A percentile compares a stretch with the other conserved stretches of the same genome.
Evolutionary conservation across 2,888 invertebrate species (phyloP).

Genomic region (Lobophora halterata): DNA sequence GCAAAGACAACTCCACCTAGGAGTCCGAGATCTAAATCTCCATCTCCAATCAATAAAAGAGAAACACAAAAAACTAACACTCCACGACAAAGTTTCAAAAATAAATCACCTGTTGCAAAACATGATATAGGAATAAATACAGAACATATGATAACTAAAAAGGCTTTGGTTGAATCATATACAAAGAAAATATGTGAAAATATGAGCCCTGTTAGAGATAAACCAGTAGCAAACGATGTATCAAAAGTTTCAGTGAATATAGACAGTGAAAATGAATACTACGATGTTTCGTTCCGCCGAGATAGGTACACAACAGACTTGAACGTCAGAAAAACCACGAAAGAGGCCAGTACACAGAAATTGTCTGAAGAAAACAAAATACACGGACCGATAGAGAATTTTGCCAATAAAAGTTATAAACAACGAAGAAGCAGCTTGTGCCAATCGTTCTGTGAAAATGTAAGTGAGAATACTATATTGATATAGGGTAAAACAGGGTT

Average conservation of each 20-base stretch:
- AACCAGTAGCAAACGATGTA: conserved; percentile 32
- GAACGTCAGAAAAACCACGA: conserved; percentile 44
- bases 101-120: conserved; percentile 34
- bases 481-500: too few species aligned
- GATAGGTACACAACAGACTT: conserved; percentile 45
- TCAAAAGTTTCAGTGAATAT: conserved; percentile 59
- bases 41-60: background rate
- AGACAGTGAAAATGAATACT: conserved; percentile 53
- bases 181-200: conserved; percentile 42
- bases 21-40: conserved; percentile 8
- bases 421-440: background rate
- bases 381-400: conserved; percentile 31
- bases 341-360: conserved; percentile 32
- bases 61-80: conserved; percentile 2
- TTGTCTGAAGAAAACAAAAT: conserved; percentile 28
- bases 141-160: conserved; percentile 47
- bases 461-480: conserved; percentile 10
- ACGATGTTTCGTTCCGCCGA: conserved; percentile 51
- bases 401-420: conserved; percentile 8
- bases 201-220: conserved; percentile 29
- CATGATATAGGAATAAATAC: conserved; percentile 24
- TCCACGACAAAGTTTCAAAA: conserved; percentile 9
- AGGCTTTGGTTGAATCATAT: conserved; percentile 50
- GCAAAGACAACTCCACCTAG: background rate
- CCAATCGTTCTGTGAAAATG: conserved; percentile 5